These are phyloP conservation scores for Drosophila rufa DNA, from an alignment of 1,140 invertebrate genomes.

Conservation along the genomic window DNA sequence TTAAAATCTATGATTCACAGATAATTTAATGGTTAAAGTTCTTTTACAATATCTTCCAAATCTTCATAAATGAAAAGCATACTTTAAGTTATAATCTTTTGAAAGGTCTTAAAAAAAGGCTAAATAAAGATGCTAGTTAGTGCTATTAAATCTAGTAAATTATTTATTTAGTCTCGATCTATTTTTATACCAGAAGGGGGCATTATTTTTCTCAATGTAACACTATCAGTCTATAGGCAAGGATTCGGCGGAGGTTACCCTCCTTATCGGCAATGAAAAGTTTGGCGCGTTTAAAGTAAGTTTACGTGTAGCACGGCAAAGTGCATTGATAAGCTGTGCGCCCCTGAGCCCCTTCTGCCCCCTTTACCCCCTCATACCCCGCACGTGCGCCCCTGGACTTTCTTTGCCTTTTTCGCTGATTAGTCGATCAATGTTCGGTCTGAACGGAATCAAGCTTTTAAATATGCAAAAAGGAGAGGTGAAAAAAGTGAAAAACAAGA, in stretches of 20 bases:
- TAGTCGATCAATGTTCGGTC: slow-evolving; percentile 69
- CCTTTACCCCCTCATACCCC: not conserved
- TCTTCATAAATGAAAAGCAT: too few relatives aligned
- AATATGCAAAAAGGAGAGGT: slow-evolving; percentile 68
- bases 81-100: too few relatives aligned
- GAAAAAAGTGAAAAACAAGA: slow-evolving; percentile 13
- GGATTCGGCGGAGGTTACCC: slow-evolving; percentile 28
- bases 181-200: not conserved
- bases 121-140: too few relatives aligned
- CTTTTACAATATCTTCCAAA: too few relatives aligned
- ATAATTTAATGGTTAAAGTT: too few relatives aligned
- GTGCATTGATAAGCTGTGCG: slow-evolving; percentile 72
- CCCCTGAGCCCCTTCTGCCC: not conserved
- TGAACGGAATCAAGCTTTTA: slow-evolving; percentile 68
- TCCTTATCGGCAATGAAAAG: slow-evolving; percentile 62
- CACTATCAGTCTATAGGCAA: slow-evolving; percentile 25
- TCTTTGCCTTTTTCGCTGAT: slow-evolving; percentile 60
- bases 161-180: too few relatives aligned
- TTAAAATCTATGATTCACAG: too few relatives aligned
- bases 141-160: not conserved
- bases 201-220: slow-evolving; percentile 13
- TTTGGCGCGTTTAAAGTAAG: slow-evolving; percentile 80
- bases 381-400: slow-evolving; percentile 23
- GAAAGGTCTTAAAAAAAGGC: too few relatives aligned
- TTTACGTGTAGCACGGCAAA: slow-evolving; percentile 80